Conservation (phyloP, 1,140 invertebrate genomes). For the Chironomus striatipennis region DNA sequence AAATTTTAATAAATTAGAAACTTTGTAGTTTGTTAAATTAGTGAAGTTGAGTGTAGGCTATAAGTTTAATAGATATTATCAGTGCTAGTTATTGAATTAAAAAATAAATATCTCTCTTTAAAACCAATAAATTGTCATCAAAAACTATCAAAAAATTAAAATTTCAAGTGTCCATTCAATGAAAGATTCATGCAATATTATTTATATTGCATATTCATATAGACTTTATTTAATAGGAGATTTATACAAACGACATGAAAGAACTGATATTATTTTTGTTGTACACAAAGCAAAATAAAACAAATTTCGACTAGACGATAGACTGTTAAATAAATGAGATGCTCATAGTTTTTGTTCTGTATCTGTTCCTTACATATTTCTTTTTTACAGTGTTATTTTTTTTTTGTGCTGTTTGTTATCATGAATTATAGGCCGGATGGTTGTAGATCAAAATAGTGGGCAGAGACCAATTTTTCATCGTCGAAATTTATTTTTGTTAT, state of each 20-base stretch:
- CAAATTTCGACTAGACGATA: slow-evolving; percentile 12
- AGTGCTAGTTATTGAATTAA: too few species aligned
- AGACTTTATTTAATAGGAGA: slow-evolving; percentile 9
- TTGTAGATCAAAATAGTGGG: slow-evolving; percentile 16
- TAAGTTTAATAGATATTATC: neutral
- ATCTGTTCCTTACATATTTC: too few species aligned
- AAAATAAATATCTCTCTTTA: too few species aligned
- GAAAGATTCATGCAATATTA: neutral
- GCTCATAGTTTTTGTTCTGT: neutral
- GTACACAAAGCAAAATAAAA: neutral
- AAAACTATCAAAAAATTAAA: neutral
- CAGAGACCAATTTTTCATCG: slow-evolving; percentile 16
- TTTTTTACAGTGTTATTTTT: neutral
- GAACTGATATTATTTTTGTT: neutral
- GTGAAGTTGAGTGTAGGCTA: neutral
- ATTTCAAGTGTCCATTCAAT: neutral
- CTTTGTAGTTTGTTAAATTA: neutral
- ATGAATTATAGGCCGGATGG: slow-evolving; percentile 23
- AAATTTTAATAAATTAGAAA: neutral
- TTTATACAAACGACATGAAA: neutral
- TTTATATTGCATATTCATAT: neutral
- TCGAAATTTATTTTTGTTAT: too few species aligned
- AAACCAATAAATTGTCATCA: neutral
- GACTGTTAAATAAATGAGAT: slow-evolving; percentile 9
- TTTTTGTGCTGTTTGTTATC: neutral